Conservation (phyloP, 1,140 invertebrate species). For the Chionoecetes opilio region DNA sequence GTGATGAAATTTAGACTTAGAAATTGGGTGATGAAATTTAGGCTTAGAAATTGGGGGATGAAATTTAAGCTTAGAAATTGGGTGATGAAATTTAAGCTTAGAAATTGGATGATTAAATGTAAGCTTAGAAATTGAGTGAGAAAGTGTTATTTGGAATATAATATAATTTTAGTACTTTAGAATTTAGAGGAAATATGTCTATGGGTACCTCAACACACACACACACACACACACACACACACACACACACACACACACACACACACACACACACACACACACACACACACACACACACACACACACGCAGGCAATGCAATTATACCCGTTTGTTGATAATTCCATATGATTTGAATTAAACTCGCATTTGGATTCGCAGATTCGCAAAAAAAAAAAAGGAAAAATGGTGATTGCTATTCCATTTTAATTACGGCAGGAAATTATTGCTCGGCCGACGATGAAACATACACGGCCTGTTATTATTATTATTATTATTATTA, state of each 20-base stretch:
- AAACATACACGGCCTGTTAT: not conserved
- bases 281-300: not conserved
- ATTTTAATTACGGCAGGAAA: slow-evolving; percentile 62
- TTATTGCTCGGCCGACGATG: slow-evolving; percentile 19
- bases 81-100: too few species aligned
- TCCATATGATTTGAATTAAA: slow-evolving; percentile 63
- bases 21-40: too few species aligned
- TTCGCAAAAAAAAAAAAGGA: slow-evolving; percentile 32
- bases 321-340: slow-evolving; percentile 43
- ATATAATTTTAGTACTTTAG: too few species aligned
- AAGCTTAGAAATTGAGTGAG: too few species aligned
- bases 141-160: too few species aligned
- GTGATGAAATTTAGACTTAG: too few species aligned
- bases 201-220: too few species aligned
- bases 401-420: too few species aligned
- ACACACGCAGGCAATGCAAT: slow-evolving; percentile 21
- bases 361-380: slow-evolving; percentile 42
- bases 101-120: too few species aligned
- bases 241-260: slow-evolving; percentile 35
- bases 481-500: not conserved
- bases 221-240: slow-evolving; percentile 33
- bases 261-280: slow-evolving; percentile 31
- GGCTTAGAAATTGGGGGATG: too few species aligned
- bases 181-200: too few species aligned
- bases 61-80: too few species aligned